A percentile compares a stretch with the other conserved stretches of the same genome.
phyloP scores from a whole-genome alignment of 2,888 invertebrate genomes.

The Gonocerus acuteangulatus region DNA sequence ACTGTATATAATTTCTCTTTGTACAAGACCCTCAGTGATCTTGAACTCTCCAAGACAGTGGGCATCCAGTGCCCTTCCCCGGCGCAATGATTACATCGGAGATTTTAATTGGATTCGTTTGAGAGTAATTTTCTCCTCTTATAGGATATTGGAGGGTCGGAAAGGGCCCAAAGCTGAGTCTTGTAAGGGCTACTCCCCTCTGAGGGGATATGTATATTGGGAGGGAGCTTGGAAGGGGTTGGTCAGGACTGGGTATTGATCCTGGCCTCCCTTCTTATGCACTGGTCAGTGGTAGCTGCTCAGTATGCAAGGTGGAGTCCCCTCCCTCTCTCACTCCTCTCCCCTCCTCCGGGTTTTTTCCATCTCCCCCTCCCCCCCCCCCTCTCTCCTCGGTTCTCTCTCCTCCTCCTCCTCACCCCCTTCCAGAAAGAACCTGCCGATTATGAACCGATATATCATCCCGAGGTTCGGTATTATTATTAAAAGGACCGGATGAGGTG shows the following conservation, averaged over 20 bases:
- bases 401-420: not conserved
- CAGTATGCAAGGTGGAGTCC: slow-evolving; percentile 20
- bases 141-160: too few species aligned
- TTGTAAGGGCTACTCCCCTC: too few species aligned
- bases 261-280: slow-evolving; percentile 19
- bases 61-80: too few species aligned
- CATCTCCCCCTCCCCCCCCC: slow-evolving; percentile 3
- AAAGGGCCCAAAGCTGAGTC: too few species aligned
- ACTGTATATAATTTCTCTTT: too few species aligned
- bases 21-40: too few species aligned
- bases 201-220: not conserved
- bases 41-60: too few species aligned
- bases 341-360: slow-evolving; percentile 13
- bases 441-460: slow-evolving; percentile 12
- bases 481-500: slow-evolving; percentile 6
- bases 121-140: too few species aligned
- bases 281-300: slow-evolving; percentile 24
- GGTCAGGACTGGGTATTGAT: slow-evolving; percentile 14
- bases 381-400: not conserved
- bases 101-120: too few species aligned
- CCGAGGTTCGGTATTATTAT: not conserved
- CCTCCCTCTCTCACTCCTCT: slow-evolving; percentile 13
- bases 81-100: too few species aligned
- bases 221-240: not conserved
- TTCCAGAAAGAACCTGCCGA: not conserved